Percentiles rank a stretch among this genome's conserved stretches.
Evolutionary conservation across 37 sponge, comb jelly and placozoan species (phyloP).

Genomic region (Oopsacas minuta): DNA sequence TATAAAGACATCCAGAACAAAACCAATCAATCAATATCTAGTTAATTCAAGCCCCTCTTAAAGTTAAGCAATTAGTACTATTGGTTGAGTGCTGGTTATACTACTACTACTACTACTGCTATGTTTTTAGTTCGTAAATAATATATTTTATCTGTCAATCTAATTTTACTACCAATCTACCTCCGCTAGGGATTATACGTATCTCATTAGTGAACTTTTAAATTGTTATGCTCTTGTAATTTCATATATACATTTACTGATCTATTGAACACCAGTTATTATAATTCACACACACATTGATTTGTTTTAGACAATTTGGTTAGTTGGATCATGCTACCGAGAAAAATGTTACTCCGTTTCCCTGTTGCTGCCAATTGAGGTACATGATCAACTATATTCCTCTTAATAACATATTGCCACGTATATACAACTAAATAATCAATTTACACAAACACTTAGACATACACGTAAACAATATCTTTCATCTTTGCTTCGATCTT

Average conservation of each 20-base stretch:
- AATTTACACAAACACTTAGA: too few relatives aligned
- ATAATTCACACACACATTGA: too few relatives aligned
- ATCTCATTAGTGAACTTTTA: conserved; percentile 3
- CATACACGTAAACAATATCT: too few relatives aligned
- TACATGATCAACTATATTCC: too few relatives aligned
- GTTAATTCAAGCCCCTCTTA: neutral
- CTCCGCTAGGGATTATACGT: neutral
- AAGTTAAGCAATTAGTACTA: neutral
- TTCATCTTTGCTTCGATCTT: too few relatives aligned
- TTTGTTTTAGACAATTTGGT: too few relatives aligned
- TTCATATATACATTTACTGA: neutral
- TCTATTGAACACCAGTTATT: conserved; percentile 8
- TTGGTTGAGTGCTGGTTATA: conserved; percentile 1
- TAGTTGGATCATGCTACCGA: too few relatives aligned
- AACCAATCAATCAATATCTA: neutral
- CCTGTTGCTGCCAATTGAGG: too few relatives aligned
- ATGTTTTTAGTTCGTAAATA: conserved; percentile 13
- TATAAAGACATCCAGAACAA: neutral
- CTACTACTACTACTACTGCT: too few relatives aligned
- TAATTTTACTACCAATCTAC: neutral
- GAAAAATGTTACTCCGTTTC: too few relatives aligned
- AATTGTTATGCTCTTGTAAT: conserved; percentile 13
- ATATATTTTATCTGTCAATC: conserved; percentile 6
- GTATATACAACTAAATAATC: too few relatives aligned
- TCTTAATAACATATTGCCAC: too few relatives aligned